Evolutionary conservation across 2,888 invertebrate genomes (phyloP).

Genomic region (Beris morrisii): DNA sequence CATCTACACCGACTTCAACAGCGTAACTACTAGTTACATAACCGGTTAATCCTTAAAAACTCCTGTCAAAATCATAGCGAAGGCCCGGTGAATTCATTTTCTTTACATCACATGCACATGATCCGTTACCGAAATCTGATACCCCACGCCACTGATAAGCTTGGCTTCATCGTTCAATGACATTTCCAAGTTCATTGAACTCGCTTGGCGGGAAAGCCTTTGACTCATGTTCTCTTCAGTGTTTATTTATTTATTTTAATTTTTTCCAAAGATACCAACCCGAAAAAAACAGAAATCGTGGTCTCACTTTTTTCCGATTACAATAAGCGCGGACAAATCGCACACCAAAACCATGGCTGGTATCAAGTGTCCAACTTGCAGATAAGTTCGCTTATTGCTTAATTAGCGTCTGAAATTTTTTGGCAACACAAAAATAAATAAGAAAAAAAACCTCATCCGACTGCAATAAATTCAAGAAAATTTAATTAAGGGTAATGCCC

Average conservation of each 20-base stretch:
- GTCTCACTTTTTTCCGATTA: conserved; percentile 22
- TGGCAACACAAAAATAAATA: conserved; percentile 17
- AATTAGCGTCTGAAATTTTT: conserved; percentile 31
- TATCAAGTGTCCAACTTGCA: conserved; percentile 24
- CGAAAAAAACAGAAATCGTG: conserved; percentile 2
- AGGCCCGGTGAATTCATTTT: too few species aligned
- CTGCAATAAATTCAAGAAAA: conserved; percentile 10
- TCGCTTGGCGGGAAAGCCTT: conserved; percentile 6
- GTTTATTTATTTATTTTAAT: conserved; percentile 16
- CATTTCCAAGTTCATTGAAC: conserved; percentile 13
- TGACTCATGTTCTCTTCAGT: conserved; percentile 10
- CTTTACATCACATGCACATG: too few species aligned
- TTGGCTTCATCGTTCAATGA: conserved; percentile 4
- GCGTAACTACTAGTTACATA: too few species aligned
- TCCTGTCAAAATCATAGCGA: too few species aligned
- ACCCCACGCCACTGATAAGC: too few species aligned
- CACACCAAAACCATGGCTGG: not conserved
- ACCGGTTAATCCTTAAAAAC: too few species aligned
- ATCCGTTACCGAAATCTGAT: too few species aligned
- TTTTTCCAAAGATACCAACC: not conserved
- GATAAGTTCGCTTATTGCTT: conserved; percentile 24
- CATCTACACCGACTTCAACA: too few species aligned
- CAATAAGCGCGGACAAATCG: conserved; percentile 6
- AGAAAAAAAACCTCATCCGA: conserved; percentile 7
- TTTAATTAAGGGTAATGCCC: not conserved